Evolutionary conservation across 1,140 invertebrate species (phyloP), one percentile per base, ranked within the genome.

Genomic region (Apolygus lucorum): DNA sequence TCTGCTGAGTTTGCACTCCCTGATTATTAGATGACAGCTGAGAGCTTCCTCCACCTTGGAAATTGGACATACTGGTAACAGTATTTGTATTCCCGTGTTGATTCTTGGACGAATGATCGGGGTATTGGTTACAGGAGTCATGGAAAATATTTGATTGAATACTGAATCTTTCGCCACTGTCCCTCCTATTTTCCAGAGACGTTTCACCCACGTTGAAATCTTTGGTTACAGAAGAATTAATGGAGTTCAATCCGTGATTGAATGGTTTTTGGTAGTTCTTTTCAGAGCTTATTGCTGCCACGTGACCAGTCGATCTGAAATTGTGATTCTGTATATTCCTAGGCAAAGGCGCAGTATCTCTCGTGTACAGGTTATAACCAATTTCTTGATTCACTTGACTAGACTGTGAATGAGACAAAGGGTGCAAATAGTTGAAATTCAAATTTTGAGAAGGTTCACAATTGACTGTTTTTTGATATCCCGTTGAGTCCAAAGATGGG

Each of bases 1-100:
- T 59, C 22, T 59, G 54, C 22, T 59, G 54, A 59, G 54, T 59
- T 22, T 59, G 54, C 54, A 59, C 54, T 11, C 54, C 54, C 22
- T 59, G 54, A 21, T 59, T 59, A 22, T 17, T 24, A 4, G 54
- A 59, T 22, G 54, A 11, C 54, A 11, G 54, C 22, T 59, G 54
- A 11, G 22, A 11, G 4, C 8, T 59, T 11, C 34, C 34, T 42
- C 34, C 34, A 42, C 17, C 17, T 8, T 42, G 4, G 34, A 42
- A 42, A 42, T 42, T 42, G 4, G 4, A 4, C 34, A 42, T 42
- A 42, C 17, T 42, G 17, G 17, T 17, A 17, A 8, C 17, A 42
- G 4, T 42, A 42, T 8, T 42, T 4, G 34, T 4, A 42, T 49
- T 49, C 8, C 34, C 8, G 8, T 42, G 34, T 8, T 42, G 34